Base-by-base conservation (phyloP, 2,797 vertebrate species). In the Rhinophrynus dorsalis region DNA sequence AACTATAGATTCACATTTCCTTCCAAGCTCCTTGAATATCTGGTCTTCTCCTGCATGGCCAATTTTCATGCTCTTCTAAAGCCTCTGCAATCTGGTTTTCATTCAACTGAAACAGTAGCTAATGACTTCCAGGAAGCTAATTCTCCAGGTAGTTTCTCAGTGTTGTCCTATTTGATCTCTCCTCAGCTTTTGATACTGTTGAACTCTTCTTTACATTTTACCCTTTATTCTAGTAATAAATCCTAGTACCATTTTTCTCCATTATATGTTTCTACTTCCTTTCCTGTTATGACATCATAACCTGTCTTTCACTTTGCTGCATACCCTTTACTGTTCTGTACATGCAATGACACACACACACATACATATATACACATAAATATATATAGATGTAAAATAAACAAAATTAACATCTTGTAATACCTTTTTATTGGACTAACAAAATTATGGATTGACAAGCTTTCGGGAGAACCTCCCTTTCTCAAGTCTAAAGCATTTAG, bases 71-170 rank as follows among this genome's bases (percentile, higher is more conserved):
- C 40, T 24, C 23, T 64, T 20, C 15, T 29, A 48, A 32, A 23
- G 17, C n/a, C 35, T 35, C 8, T 47, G 23, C 69, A 66, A 55
- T 59, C 61, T 73, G 69, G 18, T 73, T 73, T 65, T 55, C 69
- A 73, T 73, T 73, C 29, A 57, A 52, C 42, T 73, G 69, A 73
- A 73, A 73, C 69, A 73, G 69, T 66, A 66, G 61, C 61, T 73
- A 73, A 73, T 73, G 61, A 73, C 55, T 65, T 73, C 45, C 35
- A 65, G 68, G 54, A 73, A 44, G 57, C 62, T 59, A 30, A 32
- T 51, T 51, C 51, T 73, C 32, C 17, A 21, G 45, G 54, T 59
- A 59, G 15, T 37, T 26, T 59, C 29, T 72, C 35, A 33, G 30
- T 29, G 33, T 50, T 66, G 29, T 51, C 26, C 62, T 52, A 18